Evolutionary conservation across 1,140 invertebrate species (phyloP).

Genomic region (Drosophila funebris): DNA sequence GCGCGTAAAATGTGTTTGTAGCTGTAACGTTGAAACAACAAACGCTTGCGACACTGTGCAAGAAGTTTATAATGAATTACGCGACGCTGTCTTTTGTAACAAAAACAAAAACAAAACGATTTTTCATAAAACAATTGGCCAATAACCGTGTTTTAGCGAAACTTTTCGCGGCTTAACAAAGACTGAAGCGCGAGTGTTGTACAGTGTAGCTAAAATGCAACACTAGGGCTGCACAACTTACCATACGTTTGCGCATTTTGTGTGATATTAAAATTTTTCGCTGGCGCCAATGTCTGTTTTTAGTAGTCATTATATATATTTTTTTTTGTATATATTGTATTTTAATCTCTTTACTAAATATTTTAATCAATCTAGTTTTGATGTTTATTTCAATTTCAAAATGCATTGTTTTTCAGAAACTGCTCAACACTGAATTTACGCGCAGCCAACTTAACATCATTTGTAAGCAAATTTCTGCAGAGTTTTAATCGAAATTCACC

Average conservation of each 20-base stretch:
- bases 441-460: constrained; percentile 77
- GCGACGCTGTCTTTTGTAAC: neutral
- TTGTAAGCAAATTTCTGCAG: constrained; percentile 76
- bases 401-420: constrained; percentile 2
- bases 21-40: constrained; percentile 33
- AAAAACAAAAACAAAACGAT: neutral
- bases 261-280: neutral
- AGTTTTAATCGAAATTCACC: constrained; percentile 47
- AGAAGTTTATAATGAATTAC: constrained; percentile 15
- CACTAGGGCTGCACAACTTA: constrained; percentile 19
- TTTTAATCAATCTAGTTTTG: constrained; percentile 6
- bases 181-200: constrained; percentile 50
- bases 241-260: neutral
- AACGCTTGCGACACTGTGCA: constrained; percentile 22
- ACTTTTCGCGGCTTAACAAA: constrained; percentile 75
- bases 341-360: neutral
- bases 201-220: constrained; percentile 8
- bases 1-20: constrained; percentile 60
- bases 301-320: neutral
- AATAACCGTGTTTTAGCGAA: constrained; percentile 30
- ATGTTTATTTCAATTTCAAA: constrained; percentile 36
- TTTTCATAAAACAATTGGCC: constrained; percentile 30
- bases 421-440: constrained; percentile 47
- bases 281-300: neutral
- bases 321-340: neutral